These are phyloP conservation scores for Plecotus auritus DNA, from an alignment of 2,113 vertebrate genomes.

Conservation along the genomic window DNA sequence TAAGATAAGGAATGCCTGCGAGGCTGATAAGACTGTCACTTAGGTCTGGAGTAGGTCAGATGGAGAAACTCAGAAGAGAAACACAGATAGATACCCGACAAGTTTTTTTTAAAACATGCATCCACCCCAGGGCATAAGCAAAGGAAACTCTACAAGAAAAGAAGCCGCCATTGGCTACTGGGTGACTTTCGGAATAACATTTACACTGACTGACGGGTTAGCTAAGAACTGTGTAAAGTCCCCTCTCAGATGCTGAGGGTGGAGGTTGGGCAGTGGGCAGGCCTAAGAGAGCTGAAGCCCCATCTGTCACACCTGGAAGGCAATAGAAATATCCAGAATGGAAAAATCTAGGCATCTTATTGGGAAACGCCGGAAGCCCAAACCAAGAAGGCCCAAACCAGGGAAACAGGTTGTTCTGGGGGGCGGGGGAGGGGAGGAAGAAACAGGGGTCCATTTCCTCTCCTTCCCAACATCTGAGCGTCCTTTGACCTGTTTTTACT, in stretches of 20 bases:
- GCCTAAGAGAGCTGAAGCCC: neutral
- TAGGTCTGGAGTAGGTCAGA: neutral
- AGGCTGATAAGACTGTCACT: neutral
- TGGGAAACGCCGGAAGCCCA: neutral
- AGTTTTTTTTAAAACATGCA: neutral
- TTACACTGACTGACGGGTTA: neutral
- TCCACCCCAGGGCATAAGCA: neutral
- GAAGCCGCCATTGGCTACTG: neutral
- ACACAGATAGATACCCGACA: neutral
- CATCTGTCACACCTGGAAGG: neutral
- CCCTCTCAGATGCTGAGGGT: fast-evolving
- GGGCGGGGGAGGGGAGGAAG: too few species aligned
- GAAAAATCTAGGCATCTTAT: neutral
- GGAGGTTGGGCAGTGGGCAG: too few species aligned
- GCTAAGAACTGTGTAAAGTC: neutral
- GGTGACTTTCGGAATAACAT: neutral
- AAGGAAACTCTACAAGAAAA: neutral
- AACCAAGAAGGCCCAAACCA: neutral
- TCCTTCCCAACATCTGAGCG: neutral
- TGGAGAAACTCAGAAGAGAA: neutral
- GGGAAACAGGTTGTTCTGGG: neutral
- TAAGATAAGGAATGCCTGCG: neutral
- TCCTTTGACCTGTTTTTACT: neutral
- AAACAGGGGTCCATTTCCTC: neutral
- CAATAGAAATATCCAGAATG: too few species aligned